A percentile compares a stretch with the other conserved stretches of the same genome.
These are phyloP conservation scores for Polypterus senegalus DNA, from an alignment of 2,113 vertebrate species.

Conservation along the genomic window DNA sequence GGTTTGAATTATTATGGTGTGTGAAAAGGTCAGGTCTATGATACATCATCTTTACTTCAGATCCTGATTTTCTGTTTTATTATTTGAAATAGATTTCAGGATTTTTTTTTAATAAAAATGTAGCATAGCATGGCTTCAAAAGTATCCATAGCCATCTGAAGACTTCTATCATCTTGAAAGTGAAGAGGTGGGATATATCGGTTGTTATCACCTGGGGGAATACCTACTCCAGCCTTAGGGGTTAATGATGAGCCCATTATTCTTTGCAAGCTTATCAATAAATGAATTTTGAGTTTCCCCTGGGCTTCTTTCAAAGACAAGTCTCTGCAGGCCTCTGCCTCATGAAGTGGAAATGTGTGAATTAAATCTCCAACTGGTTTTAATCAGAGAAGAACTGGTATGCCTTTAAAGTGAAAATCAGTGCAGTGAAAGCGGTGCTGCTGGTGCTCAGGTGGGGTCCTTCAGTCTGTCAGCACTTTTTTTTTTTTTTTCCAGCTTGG, in stretches of 20 bases:
- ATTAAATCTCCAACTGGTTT: background rate
- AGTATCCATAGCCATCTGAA: too few species aligned
- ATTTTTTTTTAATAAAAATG: too few species aligned
- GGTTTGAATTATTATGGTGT: too few species aligned
- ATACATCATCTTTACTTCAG: too few species aligned
- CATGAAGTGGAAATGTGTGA: constrained; percentile 1
- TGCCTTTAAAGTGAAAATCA: background rate
- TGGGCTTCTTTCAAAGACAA: background rate
- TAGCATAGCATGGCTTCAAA: too few species aligned
- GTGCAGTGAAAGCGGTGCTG: background rate
- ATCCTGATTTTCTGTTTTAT: too few species aligned
- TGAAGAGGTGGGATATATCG: too few species aligned
- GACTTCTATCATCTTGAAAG: too few species aligned
- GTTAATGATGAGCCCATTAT: background rate
- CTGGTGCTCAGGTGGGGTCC: background rate
- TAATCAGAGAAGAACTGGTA: background rate
- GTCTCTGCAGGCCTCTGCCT: background rate
- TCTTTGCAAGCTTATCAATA: background rate
- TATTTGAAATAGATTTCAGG: too few species aligned
- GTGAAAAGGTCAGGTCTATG: too few species aligned
- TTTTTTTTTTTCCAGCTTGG: background rate
- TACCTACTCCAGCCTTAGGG: background rate
- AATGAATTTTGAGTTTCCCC: background rate
- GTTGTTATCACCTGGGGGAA: too few species aligned
- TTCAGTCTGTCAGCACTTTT: background rate